Evolutionary conservation across 2,113 vertebrate genomes (phyloP).

Genomic region (Kryptolebias marmoratus): DNA sequence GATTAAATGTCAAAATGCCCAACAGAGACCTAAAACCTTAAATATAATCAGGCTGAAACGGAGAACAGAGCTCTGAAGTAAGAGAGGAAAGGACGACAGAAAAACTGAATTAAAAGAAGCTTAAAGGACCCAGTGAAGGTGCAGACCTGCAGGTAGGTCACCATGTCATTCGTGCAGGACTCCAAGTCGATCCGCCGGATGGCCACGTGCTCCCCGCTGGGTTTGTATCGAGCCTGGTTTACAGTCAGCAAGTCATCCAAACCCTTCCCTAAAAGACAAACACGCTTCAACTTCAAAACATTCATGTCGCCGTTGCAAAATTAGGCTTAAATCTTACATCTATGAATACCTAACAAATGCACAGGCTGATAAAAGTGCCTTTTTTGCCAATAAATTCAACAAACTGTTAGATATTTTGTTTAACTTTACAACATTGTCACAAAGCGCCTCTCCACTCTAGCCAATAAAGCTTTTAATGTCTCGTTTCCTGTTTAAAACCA

Average conservation of each 20-base stretch:
- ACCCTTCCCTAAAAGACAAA: conserved; percentile 84
- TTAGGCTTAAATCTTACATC: neutral
- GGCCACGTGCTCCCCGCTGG: conserved; percentile 89
- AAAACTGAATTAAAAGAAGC: neutral
- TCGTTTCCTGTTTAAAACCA: neutral
- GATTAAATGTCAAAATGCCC: neutral
- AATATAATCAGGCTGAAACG: no score
- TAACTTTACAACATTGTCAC: no score
- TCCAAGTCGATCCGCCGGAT: conserved; percentile 93
- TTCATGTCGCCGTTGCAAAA: neutral
- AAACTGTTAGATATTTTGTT: no score
- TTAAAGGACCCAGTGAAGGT: neutral
- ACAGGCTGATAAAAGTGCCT: no score
- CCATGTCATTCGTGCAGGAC: conserved; percentile 97
- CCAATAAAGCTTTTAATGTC: neutral
- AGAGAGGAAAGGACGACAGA: neutral
- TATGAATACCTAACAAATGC: no score
- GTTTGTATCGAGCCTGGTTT: conserved; percentile 90
- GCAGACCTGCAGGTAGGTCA: conserved; percentile 92
- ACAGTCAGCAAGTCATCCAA: conserved; percentile 95
- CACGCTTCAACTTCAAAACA: neutral
- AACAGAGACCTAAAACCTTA: neutral
- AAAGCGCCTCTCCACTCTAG: no score
- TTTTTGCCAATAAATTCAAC: no score
- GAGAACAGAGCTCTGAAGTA: no score